Base-by-base conservation (phyloP, 2,888 invertebrate genomes). In the Steinernema carpocapsae region DNA sequence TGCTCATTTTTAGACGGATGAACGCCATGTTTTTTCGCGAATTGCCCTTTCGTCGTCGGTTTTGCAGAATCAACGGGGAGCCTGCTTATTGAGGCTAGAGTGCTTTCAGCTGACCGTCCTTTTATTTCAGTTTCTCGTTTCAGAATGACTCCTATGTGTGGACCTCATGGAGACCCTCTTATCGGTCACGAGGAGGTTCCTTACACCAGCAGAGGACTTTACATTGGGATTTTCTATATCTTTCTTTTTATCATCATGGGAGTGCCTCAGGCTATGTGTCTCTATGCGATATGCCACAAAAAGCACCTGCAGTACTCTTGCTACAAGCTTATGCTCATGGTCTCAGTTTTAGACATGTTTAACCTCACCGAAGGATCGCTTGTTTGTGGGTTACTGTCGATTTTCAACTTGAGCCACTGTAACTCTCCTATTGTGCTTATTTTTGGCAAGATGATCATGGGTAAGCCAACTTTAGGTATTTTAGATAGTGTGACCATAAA, bases 261-360 rank as follows among this genome's bases (percentile, higher is more conserved):
- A 24, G 6, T 56, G 3, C 56, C 56, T 22, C 56, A 56, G 56
- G 4, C 17, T 6, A 22, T 56, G 24, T 56, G 56, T 24, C 26
- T 56, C 26, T 56, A 56, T 17, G 56, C 56, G 2, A 22, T 56
- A 2, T 56, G 56, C 17, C 56, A 56, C 56, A 56, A 24, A 56
- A 56, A 56, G 26, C 56, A 56, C 22, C 56, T 56, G 17, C 22
- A 56, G 26, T 56, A 56, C 26, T 72, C 51, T 29, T 72, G 72
- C 59, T 72, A 72, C 72, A 72, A 72, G 26, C 59, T 72, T 6
- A 72, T 72, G 72, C 37, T 72, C 24, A 56, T 72, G 72, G 51
- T 72, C 24, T 37, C 56, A 2, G 42, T 72, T 14, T 17, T 56
- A 12, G 56, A 56, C 26, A 3, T 56, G 24, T 56, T 56, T 26